These are phyloP conservation scores for Paralvinella palmiformis DNA, from an alignment of 1,140 invertebrate genomes.

Conservation along the genomic window DNA sequence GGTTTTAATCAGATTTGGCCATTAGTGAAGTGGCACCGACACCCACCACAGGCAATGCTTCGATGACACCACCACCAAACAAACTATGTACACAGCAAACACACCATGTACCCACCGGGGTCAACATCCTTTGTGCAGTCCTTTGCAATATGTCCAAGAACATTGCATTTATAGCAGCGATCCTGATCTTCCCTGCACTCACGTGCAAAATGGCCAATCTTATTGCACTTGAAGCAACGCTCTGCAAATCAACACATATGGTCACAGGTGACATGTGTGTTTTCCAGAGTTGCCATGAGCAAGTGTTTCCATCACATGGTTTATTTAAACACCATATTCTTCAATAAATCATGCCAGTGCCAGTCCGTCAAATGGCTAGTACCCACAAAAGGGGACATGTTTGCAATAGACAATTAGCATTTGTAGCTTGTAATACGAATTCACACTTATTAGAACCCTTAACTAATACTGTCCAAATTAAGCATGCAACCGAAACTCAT, in stretches of 20 bases:
- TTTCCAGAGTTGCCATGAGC: background rate
- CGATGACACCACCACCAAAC: background rate
- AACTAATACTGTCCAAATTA: too few relatives aligned
- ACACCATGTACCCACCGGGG: constrained; percentile 8
- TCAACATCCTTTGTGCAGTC: constrained; percentile 57
- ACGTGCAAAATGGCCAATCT: constrained; percentile 19
- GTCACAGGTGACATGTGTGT: too few relatives aligned
- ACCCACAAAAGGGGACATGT: background rate
- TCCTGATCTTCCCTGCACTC: constrained; percentile 21
- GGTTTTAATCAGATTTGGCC: too few relatives aligned
- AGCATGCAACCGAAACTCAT: too few relatives aligned
- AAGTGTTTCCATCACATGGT: background rate
- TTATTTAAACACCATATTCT: background rate
- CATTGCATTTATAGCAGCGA: constrained; percentile 70
- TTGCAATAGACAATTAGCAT: background rate
- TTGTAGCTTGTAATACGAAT: background rate
- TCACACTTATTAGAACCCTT: too few relatives aligned
- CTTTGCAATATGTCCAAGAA: constrained; percentile 80
- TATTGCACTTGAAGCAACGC: constrained; percentile 21
- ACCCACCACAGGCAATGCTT: too few relatives aligned
- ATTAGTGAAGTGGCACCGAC: too few relatives aligned
- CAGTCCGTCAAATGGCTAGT: background rate
- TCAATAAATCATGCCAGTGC: background rate
- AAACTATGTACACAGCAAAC: background rate
- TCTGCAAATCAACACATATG: constrained; percentile 7